These are phyloP conservation scores for Bambusicola thoracicus DNA, from an alignment of 2,113 vertebrate species.

Conservation along the genomic window DNA sequence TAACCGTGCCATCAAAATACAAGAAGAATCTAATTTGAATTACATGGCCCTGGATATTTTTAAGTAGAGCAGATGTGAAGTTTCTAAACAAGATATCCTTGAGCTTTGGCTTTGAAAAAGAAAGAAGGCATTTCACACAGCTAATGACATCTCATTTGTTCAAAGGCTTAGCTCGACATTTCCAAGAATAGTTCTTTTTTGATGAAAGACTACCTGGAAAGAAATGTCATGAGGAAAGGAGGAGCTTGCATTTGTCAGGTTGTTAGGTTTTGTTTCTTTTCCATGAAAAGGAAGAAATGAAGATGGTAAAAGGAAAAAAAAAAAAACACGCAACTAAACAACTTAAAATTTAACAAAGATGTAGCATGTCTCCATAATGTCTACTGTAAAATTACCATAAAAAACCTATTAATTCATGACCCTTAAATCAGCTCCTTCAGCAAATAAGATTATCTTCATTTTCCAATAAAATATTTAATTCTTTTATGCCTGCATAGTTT, in stretches of 20 bases:
- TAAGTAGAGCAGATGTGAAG: conserved; percentile 41
- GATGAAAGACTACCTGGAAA: conserved; percentile 54
- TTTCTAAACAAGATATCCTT: conserved; percentile 32
- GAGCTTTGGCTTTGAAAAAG: conserved; percentile 41
- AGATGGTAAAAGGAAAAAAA: not conserved
- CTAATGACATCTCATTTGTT: conserved; percentile 40
- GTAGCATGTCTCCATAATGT: not conserved
- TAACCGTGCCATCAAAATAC: not conserved
- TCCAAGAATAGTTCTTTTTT: conserved; percentile 50
- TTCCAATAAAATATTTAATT: not conserved
- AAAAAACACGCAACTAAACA: not conserved
- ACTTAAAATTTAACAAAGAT: conserved; percentile 23
- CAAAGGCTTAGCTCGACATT: conserved; percentile 47
- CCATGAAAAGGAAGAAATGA: not conserved
- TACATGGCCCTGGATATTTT: not conserved
- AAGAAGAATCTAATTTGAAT: conserved; percentile 19
- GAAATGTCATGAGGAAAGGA: conserved; percentile 22
- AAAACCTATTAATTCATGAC: not conserved
- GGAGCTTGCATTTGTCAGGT: not conserved
- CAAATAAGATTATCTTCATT: not conserved
- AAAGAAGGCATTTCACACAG: conserved; percentile 4
- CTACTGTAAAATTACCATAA: conserved; percentile 1
- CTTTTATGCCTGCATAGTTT: not conserved
- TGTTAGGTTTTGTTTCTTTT: not conserved
- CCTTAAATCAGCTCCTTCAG: conserved; percentile 1